phyloP scores from a whole-genome alignment of 2,113 vertebrate genomes.

The Solenodon paradoxus region DNA sequence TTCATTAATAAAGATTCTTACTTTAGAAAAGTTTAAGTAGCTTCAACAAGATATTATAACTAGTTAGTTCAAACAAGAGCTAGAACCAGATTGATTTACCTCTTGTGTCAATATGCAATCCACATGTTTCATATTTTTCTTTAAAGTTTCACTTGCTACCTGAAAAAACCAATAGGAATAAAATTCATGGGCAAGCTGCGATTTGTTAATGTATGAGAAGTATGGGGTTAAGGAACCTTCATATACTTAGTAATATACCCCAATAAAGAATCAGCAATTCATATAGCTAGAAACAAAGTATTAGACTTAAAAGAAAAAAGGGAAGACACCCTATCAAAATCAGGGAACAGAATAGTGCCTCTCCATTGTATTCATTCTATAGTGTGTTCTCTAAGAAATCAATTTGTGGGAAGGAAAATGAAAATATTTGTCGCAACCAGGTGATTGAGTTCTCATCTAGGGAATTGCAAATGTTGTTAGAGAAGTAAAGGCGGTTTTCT shows the following conservation, averaged over 20 bases:
- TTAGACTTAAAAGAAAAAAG: neutral
- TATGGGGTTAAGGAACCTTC: neutral
- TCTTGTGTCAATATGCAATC: neutral
- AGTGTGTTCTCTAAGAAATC: constrained; percentile 20
- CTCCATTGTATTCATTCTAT: constrained; percentile 5
- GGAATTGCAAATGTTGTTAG: constrained; percentile 9
- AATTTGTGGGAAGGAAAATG: neutral
- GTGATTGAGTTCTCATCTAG: neutral
- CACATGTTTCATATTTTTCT: constrained; percentile 20
- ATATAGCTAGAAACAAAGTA: constrained; percentile 9
- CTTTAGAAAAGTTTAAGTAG: neutral
- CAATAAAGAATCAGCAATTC: neutral
- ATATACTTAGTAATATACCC: neutral
- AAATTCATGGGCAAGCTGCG: neutral
- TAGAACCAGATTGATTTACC: neutral
- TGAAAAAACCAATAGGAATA: constrained; percentile 22
- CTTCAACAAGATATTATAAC: neutral
- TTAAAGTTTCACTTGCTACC: neutral
- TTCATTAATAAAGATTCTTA: constrained; percentile 10
- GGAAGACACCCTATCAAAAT: constrained; percentile 10
- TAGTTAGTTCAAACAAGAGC: constrained; percentile 29
- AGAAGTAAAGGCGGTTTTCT: constrained; percentile 2
- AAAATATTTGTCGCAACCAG: constrained; percentile 31
- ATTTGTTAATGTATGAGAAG: neutral
- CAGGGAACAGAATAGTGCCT: neutral